These are phyloP conservation scores for Schlechtendalia chinensis DNA, from an alignment of 1,140 invertebrate species.

Conservation along the genomic window DNA sequence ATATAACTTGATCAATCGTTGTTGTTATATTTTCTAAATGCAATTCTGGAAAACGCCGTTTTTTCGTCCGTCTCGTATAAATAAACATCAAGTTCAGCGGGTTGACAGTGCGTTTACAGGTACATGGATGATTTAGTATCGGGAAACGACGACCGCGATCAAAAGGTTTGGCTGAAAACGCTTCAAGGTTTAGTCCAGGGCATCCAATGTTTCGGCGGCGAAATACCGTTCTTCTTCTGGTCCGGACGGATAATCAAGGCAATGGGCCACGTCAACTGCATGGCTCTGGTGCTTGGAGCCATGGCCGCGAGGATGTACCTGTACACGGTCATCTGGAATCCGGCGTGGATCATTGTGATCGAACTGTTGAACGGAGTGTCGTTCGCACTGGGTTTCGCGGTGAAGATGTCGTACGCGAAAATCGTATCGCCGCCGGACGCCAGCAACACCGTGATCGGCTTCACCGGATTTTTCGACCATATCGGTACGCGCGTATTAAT, in stretches of 20 bases:
- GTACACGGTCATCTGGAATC: conserved; percentile 77
- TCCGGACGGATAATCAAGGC: conserved; percentile 77
- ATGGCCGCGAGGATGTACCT: conserved; percentile 75
- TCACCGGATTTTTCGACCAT: conserved; percentile 66
- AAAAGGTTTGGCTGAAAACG: conserved; percentile 67
- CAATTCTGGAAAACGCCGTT: too few species aligned
- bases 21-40: too few species aligned
- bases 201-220: conserved; percentile 80
- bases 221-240: conserved; percentile 84
- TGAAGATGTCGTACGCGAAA: conserved; percentile 86
- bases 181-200: conserved; percentile 75
- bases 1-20: too few species aligned
- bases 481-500: background rate
- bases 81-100: too few species aligned
- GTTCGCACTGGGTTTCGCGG: conserved; percentile 83
- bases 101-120: conserved; percentile 52
- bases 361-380: conserved; percentile 85
- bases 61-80: too few species aligned
- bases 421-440: conserved; percentile 78
- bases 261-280: conserved; percentile 74
- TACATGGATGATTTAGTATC: conserved; percentile 70
- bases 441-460: conserved; percentile 79
- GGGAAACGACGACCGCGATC: conserved; percentile 56
- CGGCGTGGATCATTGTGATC: conserved; percentile 79
- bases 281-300: conserved; percentile 74